phyloP scores from a whole-genome alignment of 2,113 vertebrate species.

The Sturnus vulgaris region DNA sequence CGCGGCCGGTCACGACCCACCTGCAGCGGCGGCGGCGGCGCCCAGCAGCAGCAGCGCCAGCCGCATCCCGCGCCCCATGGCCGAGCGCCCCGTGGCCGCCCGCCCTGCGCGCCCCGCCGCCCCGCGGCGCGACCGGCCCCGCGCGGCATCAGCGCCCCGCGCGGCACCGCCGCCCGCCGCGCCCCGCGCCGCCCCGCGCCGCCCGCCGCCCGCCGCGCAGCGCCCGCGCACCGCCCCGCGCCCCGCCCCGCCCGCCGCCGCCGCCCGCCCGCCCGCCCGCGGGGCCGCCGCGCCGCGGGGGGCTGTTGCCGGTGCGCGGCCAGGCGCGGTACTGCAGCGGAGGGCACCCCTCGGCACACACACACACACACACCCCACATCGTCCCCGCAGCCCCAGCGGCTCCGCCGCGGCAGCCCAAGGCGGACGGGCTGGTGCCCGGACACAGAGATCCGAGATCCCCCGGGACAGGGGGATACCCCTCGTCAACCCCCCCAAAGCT shows the following conservation, averaged over 20 bases:
- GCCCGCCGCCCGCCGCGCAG: too few relatives aligned
- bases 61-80: neutral
- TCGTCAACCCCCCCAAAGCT: neutral
- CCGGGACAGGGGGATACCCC: too few relatives aligned
- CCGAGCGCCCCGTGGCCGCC: neutral
- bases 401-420: neutral
- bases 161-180: too few relatives aligned
- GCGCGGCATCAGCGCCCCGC: too few relatives aligned
- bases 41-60: constrained; percentile 22
- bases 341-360: neutral
- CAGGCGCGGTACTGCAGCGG: neutral
- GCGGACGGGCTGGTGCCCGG: neutral
- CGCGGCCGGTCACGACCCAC: constrained; percentile 60
- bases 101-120: too few relatives aligned
- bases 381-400: neutral
- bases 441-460: neutral
- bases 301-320: constrained; percentile 9
- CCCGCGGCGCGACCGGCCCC: too few relatives aligned
- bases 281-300: neutral
- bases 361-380: neutral
- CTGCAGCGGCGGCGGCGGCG: constrained; percentile 68
- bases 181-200: too few relatives aligned
- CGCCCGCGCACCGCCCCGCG: neutral
- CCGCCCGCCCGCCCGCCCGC: neutral
- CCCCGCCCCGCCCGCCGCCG: neutral